Evolutionary conservation across 2,113 vertebrate genomes (phyloP).

Genomic region (Zapornia atra): DNA sequence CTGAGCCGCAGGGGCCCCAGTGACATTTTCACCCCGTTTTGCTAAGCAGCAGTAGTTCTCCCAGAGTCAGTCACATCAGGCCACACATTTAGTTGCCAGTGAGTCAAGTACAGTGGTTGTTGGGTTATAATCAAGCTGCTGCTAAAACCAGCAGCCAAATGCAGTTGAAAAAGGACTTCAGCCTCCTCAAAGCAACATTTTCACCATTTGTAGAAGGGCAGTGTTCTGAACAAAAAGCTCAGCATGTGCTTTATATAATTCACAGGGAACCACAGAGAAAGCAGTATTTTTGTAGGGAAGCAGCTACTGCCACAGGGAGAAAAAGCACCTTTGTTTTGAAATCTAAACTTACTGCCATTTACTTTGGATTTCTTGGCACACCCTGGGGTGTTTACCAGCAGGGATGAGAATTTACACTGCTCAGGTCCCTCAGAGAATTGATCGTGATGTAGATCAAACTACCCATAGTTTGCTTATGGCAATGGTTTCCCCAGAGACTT

Average conservation of each 20-base stretch:
- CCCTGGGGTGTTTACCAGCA: not conserved
- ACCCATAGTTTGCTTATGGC: not conserved
- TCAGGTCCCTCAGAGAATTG: not conserved
- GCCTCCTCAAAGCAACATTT: not conserved
- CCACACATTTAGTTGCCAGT: accelerated
- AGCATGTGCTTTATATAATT: not conserved
- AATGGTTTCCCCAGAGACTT: not conserved
- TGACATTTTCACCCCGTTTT: not conserved
- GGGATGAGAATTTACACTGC: not conserved
- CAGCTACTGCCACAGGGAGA: not conserved
- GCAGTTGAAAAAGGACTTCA: not conserved
- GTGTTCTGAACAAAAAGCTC: not conserved
- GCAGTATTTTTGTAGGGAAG: not conserved
- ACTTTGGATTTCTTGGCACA: not conserved
- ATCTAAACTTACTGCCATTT: not conserved
- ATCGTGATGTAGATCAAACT: not conserved
- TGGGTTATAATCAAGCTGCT: not conserved
- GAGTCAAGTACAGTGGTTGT: not conserved
- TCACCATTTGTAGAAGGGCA: not conserved
- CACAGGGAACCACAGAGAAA: not conserved
- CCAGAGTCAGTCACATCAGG: accelerated
- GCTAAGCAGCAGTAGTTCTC: not conserved
- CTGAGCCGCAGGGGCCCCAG: not conserved
- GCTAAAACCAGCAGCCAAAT: not conserved
- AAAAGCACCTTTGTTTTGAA: not conserved